These are phyloP conservation scores for Lophotriccus pileatus DNA, from an alignment of 2,797 vertebrate genomes.

Conservation along the genomic window DNA sequence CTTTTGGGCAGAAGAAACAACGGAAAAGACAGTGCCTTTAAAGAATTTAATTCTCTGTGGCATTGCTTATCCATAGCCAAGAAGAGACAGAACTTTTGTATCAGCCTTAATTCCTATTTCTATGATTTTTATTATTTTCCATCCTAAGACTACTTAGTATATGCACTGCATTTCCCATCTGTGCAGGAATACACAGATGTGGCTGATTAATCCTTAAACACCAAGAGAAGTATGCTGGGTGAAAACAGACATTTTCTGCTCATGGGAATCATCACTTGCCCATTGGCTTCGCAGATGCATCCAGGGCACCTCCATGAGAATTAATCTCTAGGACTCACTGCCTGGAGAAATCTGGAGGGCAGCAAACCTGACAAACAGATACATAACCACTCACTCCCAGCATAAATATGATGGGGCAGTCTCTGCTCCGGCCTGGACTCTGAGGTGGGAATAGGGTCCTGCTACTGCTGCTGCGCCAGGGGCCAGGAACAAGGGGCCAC, in stretches of 20 bases:
- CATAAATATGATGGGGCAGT: rapidly evolving
- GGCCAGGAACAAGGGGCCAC: not conserved
- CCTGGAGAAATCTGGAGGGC: not conserved
- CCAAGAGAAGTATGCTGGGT: not conserved
- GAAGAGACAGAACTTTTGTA: not conserved
- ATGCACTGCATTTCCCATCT: not conserved
- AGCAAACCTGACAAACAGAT: not conserved
- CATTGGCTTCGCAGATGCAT: not conserved
- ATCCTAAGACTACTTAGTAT: not conserved
- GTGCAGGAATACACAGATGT: not conserved
- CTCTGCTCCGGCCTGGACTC: not conserved
- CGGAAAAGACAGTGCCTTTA: not conserved
- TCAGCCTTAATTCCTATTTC: conserved; percentile 3
- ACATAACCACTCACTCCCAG: not conserved
- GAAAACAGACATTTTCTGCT: conserved; percentile 22
- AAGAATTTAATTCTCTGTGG: not conserved
- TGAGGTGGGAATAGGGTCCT: not conserved
- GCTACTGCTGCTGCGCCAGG: not conserved
- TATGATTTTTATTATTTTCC: not conserved
- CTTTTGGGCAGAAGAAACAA: not conserved
- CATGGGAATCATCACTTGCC: not conserved
- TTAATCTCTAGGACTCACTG: not conserved
- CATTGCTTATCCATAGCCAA: not conserved
- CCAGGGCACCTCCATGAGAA: not conserved
- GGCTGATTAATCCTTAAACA: conserved; percentile 40